Base-by-base conservation (phyloP, 2,888 invertebrate species). In the Xestia ashworthii region DNA sequence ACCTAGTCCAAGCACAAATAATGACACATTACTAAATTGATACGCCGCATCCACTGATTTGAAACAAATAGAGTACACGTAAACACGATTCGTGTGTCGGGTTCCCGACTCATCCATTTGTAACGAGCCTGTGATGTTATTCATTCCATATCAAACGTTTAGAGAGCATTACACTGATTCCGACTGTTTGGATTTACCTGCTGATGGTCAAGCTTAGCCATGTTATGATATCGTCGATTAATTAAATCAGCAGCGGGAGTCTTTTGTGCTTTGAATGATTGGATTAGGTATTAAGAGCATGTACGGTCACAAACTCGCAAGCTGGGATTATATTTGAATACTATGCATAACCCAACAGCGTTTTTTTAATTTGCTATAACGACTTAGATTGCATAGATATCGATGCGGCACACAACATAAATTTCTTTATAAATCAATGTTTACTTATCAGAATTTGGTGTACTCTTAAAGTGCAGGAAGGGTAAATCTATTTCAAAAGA, bases 61-160 rank as follows among this genome's bases (percentile, higher is more conserved):
- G 74, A 84, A 87, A 82, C 87, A 80, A 84, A 84, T 87, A 86
- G 81, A 83, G 67, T 78, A 70, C 76, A 80, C 70, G 84, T 82
- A 85, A 86, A 87, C 82, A 82, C 71, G 87, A 87, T 89, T 85
- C 88, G 86, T 86, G 87, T 90, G 84, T 84, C 88, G 84, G 90
- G 85, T 87, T 88, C 88, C 89, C 91, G 90, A 90, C 88, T 94
- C 95, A 95, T 94, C 93, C 95, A 93, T 89, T 93, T 92, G 95
- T 92, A 91, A 91, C 92, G 91, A 88, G 90, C 93, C 93, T 96
- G 90, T 95, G 95, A 96, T 96, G 95, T 95, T 95, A 94, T 94
- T 94, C 94, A 95, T 94, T 93, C 89, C 92, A 92, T 94, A 95
- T 95, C 96, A 96, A 95, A 94, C 94, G 94, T 94, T 95, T 94